phyloP scores from a whole-genome alignment of 2,797 vertebrate species.

The Tiaroga cobitis region DNA sequence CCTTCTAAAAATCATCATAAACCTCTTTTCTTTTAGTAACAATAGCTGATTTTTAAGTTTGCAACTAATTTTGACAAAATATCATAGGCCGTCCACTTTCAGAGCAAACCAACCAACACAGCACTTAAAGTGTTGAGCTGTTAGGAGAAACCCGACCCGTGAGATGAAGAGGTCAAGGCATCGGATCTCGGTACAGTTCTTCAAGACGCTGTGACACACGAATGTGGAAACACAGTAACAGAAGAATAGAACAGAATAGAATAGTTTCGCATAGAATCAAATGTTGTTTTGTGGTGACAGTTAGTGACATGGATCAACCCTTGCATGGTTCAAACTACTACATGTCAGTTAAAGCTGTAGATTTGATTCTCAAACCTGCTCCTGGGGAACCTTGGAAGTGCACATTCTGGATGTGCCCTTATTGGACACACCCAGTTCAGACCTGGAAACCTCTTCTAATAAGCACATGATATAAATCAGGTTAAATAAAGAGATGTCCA shows the following conservation, averaged over 20 bases:
- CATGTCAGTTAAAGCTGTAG: not conserved
- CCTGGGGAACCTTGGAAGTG: too few species aligned
- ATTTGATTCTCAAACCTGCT: not conserved
- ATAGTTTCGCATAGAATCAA: not conserved
- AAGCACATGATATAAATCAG: not conserved
- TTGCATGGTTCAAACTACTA: not conserved
- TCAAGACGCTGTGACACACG: not conserved
- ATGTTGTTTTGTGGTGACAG: not conserved
- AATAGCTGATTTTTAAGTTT: not conserved
- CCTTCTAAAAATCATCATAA: not conserved
- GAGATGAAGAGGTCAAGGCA: constrained; percentile 30
- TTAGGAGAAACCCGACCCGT: constrained; percentile 44
- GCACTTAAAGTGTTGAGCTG: constrained; percentile 6
- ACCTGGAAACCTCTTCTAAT: not conserved
- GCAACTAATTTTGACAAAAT: not conserved
- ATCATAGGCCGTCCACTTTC: not conserved
- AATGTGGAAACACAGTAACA: not conserved
- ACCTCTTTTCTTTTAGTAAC: not conserved
- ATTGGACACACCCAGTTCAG: too few species aligned
- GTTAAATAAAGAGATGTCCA: not conserved
- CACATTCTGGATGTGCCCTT: not conserved
- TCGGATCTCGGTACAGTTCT: constrained; percentile 16
- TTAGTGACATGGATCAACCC: not conserved
- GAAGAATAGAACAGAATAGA: not conserved
- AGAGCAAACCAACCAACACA: constrained; percentile 8